phyloP scores from a whole-genome alignment of 2,888 invertebrate species.

The Octodonta nipae region DNA sequence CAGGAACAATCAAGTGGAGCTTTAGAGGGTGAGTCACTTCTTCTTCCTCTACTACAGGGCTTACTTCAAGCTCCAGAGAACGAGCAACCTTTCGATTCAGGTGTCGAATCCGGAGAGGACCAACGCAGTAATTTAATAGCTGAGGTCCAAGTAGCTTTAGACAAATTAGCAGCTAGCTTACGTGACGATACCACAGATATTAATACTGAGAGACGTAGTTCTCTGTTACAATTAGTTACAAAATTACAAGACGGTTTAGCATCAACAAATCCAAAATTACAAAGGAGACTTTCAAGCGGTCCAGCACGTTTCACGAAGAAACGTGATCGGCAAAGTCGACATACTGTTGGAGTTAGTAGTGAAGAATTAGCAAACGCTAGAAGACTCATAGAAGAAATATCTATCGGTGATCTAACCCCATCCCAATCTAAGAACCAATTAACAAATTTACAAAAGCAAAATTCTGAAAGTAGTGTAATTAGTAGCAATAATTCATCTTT shows the following conservation, averaged over 20 bases:
- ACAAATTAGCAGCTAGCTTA: conserved; percentile 32
- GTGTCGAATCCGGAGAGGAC: conserved; percentile 58
- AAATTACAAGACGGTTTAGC: conserved; percentile 47
- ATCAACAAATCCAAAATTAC: conserved; percentile 21
- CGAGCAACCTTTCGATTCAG: conserved; percentile 44
- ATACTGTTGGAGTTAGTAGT: conserved; percentile 71
- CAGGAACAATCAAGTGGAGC: conserved; percentile 14
- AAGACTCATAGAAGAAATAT: conserved; percentile 55
- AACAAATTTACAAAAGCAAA: conserved; percentile 33
- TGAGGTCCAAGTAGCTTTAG: conserved; percentile 36
- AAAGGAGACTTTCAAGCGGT: conserved; percentile 36
- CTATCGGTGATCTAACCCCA: conserved; percentile 31
- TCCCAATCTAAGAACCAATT: conserved; percentile 14
- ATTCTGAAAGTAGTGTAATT: conserved; percentile 36
- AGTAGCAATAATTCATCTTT: conserved; percentile 18
- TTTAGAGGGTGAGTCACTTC: conserved; percentile 62
- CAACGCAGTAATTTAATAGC: conserved; percentile 43
- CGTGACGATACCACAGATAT: conserved; percentile 33
- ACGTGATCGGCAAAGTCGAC: conserved; percentile 52
- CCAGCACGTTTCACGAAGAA: conserved; percentile 39
- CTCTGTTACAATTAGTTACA: conserved; percentile 59
- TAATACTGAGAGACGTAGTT: conserved; percentile 59
- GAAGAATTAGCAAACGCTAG: conserved; percentile 71
- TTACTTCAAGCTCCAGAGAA: conserved; percentile 41
- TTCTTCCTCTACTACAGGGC: conserved; percentile 54